Conservation (phyloP, 2,113 vertebrate species). For the Ictalurus punctatus region DNA sequence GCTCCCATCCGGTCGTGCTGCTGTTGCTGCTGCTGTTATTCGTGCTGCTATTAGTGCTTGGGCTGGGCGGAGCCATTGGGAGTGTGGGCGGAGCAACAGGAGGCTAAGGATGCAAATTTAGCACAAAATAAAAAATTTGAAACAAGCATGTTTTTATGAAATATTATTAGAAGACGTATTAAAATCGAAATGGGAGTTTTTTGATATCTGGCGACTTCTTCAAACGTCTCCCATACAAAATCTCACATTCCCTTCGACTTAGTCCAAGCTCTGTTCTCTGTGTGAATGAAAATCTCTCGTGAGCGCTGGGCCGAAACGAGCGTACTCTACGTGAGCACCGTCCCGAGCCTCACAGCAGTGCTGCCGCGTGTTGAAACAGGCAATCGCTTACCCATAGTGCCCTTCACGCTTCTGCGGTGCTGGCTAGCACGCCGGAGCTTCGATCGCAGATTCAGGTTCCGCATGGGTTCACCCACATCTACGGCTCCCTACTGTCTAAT, state of each 20-base stretch:
- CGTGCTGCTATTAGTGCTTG: constrained; percentile 88
- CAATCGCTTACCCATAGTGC: constrained; percentile 3
- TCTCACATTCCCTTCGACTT: background rate
- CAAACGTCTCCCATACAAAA: background rate
- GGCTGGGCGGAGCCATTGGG: constrained; percentile 98
- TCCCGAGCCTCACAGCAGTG: background rate
- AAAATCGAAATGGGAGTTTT: background rate
- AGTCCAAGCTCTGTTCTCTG: background rate
- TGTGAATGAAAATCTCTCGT: background rate
- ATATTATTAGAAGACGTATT: background rate
- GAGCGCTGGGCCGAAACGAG: background rate
- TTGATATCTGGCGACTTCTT: background rate
- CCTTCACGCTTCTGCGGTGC: constrained; percentile 21
- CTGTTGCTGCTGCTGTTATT: constrained; percentile 93
- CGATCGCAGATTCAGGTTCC: constrained; percentile 24
- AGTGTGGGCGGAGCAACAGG: constrained; percentile 85
- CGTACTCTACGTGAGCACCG: background rate
- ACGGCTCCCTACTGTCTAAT: constrained; percentile 35
- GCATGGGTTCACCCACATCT: constrained; percentile 37
- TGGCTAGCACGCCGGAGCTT: constrained; percentile 15
- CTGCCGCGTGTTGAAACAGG: constrained; percentile 15
- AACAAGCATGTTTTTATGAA: background rate
- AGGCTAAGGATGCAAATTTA: constrained; percentile 73
- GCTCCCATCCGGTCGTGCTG: constrained; percentile 96
- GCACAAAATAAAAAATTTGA: background rate